Evolutionary conservation across 2,888 invertebrate species (phyloP).

Genomic region (Heliconius ethilla): DNA sequence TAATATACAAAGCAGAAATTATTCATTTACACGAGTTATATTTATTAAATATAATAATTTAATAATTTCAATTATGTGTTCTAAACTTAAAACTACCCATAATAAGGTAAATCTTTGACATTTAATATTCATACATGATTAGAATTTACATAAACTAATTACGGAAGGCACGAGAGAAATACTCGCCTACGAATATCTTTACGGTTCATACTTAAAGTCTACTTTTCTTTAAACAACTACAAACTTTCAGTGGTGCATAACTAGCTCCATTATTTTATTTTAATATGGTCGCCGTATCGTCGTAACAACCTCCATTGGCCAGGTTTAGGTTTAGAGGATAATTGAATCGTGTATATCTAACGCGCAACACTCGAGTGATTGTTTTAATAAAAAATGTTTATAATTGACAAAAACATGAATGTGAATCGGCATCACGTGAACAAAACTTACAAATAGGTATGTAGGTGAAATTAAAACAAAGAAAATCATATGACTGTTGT

Average conservation of each 20-base stretch:
- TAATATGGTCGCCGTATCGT: conserved; percentile 17
- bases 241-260: not conserved
- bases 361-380: not conserved
- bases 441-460: not conserved
- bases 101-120: not conserved
- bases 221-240: not conserved
- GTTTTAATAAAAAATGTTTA: too few relatives aligned
- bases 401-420: too few relatives aligned
- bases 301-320: conserved; percentile 14
- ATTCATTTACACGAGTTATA: not conserved
- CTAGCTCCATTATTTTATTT: conserved; percentile 1
- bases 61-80: not conserved
- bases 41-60: not conserved
- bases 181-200: not conserved
- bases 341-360: conserved; percentile 9
- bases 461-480: not conserved
- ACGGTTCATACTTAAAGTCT: not conserved
- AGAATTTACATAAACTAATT: not conserved
- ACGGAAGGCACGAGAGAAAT: not conserved
- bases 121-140: not conserved
- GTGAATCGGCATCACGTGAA: too few relatives aligned
- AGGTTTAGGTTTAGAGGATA: conserved; percentile 27
- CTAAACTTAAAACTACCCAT: not conserved
- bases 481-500: not conserved
- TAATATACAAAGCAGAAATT: too few relatives aligned